phyloP scores from a whole-genome alignment of 2,113 vertebrate species.

The Ovis aries region DNA sequence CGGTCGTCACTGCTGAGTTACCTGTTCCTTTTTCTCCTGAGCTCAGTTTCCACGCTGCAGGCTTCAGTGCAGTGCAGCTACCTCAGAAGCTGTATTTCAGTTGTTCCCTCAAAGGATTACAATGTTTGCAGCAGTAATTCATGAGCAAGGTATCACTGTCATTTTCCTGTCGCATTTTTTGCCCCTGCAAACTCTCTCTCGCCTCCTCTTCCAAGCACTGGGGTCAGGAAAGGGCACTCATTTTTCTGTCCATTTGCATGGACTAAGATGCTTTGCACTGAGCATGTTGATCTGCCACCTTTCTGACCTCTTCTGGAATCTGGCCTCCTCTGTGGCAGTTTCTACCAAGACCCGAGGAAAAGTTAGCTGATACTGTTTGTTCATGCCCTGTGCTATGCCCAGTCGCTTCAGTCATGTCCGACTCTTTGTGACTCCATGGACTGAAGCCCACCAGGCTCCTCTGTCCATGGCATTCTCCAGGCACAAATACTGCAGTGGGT shows the following conservation, averaged over 20 bases:
- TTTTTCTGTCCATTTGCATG: conserved; percentile 25
- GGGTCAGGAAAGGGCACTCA: conserved; percentile 52
- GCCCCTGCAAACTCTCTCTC: conserved; percentile 15
- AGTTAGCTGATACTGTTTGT: conserved; percentile 14
- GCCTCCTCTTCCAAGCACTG: conserved; percentile 55
- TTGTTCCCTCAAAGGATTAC: conserved; percentile 28
- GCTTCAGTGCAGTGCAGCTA: neutral
- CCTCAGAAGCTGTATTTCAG: conserved; percentile 19
- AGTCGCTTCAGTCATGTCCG: neutral
- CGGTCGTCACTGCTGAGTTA: neutral
- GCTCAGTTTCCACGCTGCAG: neutral
- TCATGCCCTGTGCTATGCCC: neutral
- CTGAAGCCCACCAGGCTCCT: neutral
- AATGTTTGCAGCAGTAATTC: conserved; percentile 58
- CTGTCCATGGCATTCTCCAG: neutral
- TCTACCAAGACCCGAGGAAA: neutral
- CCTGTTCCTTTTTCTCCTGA: neutral
- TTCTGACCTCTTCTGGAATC: conserved; percentile 14
- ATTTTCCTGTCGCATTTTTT: conserved; percentile 62
- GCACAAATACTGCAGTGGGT: neutral
- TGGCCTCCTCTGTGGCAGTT: conserved; percentile 38
- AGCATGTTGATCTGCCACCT: neutral
- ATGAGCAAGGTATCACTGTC: conserved; percentile 63
- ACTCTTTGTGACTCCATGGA: neutral
- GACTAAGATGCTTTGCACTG: conserved; percentile 53